These are phyloP conservation scores for Enteromius trimaculatus DNA, from an alignment of 2,797 vertebrate genomes.

Conservation along the genomic window DNA sequence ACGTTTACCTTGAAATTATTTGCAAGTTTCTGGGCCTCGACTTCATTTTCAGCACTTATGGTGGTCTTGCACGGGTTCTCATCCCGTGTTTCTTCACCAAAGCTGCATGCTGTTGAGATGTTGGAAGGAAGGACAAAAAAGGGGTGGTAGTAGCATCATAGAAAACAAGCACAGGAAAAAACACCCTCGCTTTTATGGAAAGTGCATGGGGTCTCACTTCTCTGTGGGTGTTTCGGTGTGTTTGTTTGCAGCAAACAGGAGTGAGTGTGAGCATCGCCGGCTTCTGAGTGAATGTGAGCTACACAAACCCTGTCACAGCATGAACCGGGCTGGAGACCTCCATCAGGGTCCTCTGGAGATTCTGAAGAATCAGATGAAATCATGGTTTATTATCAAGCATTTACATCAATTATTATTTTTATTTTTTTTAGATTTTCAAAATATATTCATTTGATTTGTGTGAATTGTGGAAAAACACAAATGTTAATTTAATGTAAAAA, in stretches of 20 bases:
- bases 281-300: slow-evolving; percentile 63
- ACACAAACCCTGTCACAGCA: slow-evolving; percentile 66
- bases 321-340: slow-evolving; percentile 63
- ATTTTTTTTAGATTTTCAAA: too few relatives aligned
- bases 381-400: background rate
- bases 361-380: slow-evolving; percentile 67
- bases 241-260: slow-evolving; percentile 64
- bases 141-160: background rate
- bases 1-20: slow-evolving; percentile 84
- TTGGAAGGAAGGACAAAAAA: background rate
- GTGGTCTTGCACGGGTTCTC: slow-evolving; percentile 80
- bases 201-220: slow-evolving; percentile 59
- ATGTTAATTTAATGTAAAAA: too few relatives aligned
- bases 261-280: slow-evolving; percentile 54
- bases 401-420: background rate
- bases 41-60: slow-evolving; percentile 81
- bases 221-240: slow-evolving; percentile 66
- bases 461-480: too few relatives aligned
- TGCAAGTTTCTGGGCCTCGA: slow-evolving; percentile 86
- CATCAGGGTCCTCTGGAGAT: slow-evolving; percentile 62
- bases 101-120: slow-evolving; percentile 64
- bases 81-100: slow-evolving; percentile 73
- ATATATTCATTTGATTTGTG: too few relatives aligned
- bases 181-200: background rate
- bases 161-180: background rate